Evolutionary conservation across 2,113 vertebrate species (phyloP), one percentile per base, ranked within the genome.

Genomic region (Entomyzon cyanotis): DNA sequence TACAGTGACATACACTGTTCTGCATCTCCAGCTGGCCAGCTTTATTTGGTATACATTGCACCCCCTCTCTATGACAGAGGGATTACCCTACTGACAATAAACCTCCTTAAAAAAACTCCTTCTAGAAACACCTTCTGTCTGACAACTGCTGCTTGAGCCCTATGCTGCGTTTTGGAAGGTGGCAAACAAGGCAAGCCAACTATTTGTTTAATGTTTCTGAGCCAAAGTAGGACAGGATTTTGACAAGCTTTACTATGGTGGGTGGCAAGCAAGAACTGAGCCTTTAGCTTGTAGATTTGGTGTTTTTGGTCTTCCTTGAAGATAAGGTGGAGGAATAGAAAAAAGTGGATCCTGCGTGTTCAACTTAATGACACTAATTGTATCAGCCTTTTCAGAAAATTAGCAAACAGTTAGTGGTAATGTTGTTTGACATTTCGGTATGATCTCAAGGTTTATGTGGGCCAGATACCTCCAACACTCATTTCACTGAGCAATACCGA

Each of bases 191-290:
- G 23, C 52, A 78, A 91, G 68, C 50, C 85, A 91, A 55, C 56
- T 83, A 37, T 84, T 91, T 94, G 62, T 90, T 95, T 93, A 92
- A 92, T 10, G 16, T 71, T 60, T 87, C 42, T 44, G 47, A 87
- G 83, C 77, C 77, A 96, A 74, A 69, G 25, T n/a, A 76, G 47
- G 21, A 68, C 11, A 82, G 46, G 42, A 60, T 44, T 91, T 94
- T 5, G 10, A 65, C 73, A 92, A 86, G 50, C 60, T 94, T 84
- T 96, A 70, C 90, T 85, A 86, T 7, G 30, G 27, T 10, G 18
- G 35, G 37, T 67, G 76, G 83, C 52, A 95, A 75, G 15, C 31
- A 73, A 59, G 28, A 93, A 41, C 60, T 75, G 35, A 74, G 58
- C 60, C 62, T 73, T 9, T 31, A 84, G 75, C n/a, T 89, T 16